Base-by-base conservation (phyloP, 92 coral and sea anemone species). In the Zoanthus gigantus region DNA sequence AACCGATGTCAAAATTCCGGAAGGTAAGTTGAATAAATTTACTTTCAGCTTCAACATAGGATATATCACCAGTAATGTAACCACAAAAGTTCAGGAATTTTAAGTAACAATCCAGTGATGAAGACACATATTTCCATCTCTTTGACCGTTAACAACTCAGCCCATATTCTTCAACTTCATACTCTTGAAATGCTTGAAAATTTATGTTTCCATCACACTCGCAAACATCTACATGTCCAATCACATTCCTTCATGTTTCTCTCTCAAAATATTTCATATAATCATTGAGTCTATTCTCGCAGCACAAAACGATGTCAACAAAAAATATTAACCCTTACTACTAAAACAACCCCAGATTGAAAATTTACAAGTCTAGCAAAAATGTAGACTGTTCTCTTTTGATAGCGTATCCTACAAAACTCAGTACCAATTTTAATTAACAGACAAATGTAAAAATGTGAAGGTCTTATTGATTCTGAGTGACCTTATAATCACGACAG, bases 1-100 rank as follows among this genome's bases (percentile, higher is more conserved):
- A 61, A 61, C 68, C 68, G 68, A 61, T 61, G 68, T 61, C 68
- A 61, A 61, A 61, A 61, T 61, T 61, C 68, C 68, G 68, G 68
- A 61, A 61, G 68, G 68, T 61, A 61, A 61, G 68, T 61, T 61
- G 68, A 61, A 61, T 61, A 61, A 61, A 61, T 61, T 61, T 61
- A 61, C 68, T 61, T 61, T 61, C 68, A 61, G 68, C 68, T 61
- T 61, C 68, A 61, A 61, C 68, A 61, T 61, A 61, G 68, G 68
- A 61, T 61, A 61, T 61, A 61, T 61, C 68, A 61, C 68, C 68
- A 61, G 68, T 61, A 61, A 61, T 61, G 68, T 61, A 61, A 61
- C 68, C 68, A 61, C 28, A 61, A 61, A 61, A 61, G 68, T 61
- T 61, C 68, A 61, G 68, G 68, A 61, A 61, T 61, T 61, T 61